Evolutionary conservation across 2,888 invertebrate species (phyloP).

Genomic region (Orthosia incerta): DNA sequence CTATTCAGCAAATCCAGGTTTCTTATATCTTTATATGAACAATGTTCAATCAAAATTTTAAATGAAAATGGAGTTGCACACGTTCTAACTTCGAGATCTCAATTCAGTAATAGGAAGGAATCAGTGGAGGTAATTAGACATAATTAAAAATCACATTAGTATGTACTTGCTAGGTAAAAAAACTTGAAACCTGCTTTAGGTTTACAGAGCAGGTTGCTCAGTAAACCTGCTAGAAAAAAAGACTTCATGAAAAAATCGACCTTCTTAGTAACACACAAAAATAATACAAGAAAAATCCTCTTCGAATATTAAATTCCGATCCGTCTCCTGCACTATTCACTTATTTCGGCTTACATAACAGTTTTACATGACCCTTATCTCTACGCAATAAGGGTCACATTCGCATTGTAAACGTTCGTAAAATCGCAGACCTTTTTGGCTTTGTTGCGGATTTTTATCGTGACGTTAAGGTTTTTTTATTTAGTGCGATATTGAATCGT

Average conservation of each 20-base stretch:
- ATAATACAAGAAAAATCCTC: slow-evolving; percentile 32
- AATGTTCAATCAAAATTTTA: no score
- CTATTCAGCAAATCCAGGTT: no score
- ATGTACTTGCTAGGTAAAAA: neutral
- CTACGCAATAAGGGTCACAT: slow-evolving; percentile 70
- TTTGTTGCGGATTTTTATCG: slow-evolving; percentile 83
- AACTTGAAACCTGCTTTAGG: neutral
- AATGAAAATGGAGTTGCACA: no score
- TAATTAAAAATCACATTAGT: neutral
- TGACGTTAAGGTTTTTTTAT: slow-evolving; percentile 80
- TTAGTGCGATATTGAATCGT: slow-evolving; percentile 72
- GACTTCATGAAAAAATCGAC: neutral
- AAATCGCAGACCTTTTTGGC: slow-evolving; percentile 72
- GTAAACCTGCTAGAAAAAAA: neutral
- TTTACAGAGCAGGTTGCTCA: neutral
- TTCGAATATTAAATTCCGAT: slow-evolving; percentile 28
- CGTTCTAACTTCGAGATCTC: no score
- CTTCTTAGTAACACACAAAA: neutral
- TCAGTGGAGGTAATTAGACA: no score
- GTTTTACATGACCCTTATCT: slow-evolving; percentile 63
- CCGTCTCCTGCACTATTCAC: slow-evolving; percentile 56
- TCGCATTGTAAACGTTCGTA: slow-evolving; percentile 62
- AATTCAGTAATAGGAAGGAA: no score
- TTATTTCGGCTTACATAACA: slow-evolving; percentile 67
- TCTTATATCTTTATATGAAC: no score